These are phyloP conservation scores for Probosciger aterrimus DNA, from an alignment of 2,113 vertebrate genomes.

Conservation along the genomic window DNA sequence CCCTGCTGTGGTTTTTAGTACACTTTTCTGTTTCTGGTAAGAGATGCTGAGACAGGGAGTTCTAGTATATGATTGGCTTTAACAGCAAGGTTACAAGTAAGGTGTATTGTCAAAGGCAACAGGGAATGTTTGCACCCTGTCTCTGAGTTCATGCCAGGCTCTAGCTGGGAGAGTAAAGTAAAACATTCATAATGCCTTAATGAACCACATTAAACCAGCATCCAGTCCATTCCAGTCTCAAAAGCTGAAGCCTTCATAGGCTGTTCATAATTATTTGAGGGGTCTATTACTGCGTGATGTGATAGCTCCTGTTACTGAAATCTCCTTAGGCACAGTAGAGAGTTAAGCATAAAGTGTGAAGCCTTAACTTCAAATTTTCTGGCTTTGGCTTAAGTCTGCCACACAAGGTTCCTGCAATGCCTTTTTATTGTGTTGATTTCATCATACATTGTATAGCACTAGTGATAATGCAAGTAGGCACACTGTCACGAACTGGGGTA, in stretches of 20 bases:
- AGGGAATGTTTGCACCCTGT: neutral
- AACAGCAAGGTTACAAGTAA: neutral
- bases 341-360: neutral
- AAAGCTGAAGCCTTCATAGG: neutral
- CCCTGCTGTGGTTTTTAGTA: neutral
- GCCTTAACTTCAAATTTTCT: neutral
- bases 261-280: neutral
- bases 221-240: neutral
- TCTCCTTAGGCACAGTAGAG: neutral
- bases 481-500: neutral
- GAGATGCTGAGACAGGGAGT: neutral
- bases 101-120: neutral
- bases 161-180: neutral
- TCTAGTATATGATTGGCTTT: neutral
- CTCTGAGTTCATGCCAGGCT: neutral
- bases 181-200: neutral
- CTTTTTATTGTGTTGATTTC: neutral
- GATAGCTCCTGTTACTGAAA: neutral
- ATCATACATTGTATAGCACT: neutral
- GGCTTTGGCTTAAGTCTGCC: neutral
- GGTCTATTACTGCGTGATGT: neutral
- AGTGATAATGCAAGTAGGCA: slow-evolving; percentile 6
- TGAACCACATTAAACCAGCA: neutral
- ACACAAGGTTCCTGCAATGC: neutral
- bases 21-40: neutral